phyloP scores from a whole-genome alignment of 2,113 vertebrate genomes.

The Pteruthius melanotis region DNA sequence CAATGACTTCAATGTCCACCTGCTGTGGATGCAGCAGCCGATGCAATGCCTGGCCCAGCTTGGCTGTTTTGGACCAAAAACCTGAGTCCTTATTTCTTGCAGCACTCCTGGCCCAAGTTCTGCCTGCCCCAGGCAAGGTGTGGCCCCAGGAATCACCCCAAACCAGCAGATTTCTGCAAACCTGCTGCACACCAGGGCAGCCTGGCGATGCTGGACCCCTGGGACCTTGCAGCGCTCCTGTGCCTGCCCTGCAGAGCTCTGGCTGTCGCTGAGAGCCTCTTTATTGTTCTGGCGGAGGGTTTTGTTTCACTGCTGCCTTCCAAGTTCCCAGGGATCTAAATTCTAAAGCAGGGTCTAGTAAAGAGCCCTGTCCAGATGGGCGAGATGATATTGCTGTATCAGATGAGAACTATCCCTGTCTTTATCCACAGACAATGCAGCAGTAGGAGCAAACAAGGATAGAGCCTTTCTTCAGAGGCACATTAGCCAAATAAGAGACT shows the following conservation, averaged over 20 bases:
- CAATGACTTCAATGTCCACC: not conserved
- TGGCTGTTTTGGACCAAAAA: not conserved
- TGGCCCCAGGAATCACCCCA: not conserved
- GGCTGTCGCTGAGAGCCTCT: not conserved
- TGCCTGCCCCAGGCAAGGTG: not conserved
- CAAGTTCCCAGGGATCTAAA: constrained; percentile 67
- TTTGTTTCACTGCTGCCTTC: constrained; percentile 58
- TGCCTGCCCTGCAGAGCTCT: not conserved
- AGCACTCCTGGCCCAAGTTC: not conserved
- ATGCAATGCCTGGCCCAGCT: not conserved
- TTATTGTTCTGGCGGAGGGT: constrained; percentile 1
- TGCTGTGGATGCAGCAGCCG: not conserved
- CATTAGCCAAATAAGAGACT: constrained; percentile 44
- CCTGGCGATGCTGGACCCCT: not conserved
- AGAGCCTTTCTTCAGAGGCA: constrained; percentile 1
- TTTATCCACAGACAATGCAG: constrained; percentile 45
- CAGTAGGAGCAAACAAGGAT: constrained; percentile 57
- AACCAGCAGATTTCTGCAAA: not conserved
- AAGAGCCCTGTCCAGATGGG: constrained; percentile 46
- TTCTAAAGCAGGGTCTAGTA: constrained; percentile 48
- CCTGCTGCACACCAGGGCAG: not conserved
- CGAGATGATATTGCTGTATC: constrained; percentile 43
- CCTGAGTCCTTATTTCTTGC: not conserved
- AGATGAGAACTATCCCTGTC: constrained; percentile 40
- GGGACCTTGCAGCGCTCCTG: not conserved